phyloP scores from a whole-genome alignment of 2,888 invertebrate genomes.

The Himalopsyche japonica region DNA sequence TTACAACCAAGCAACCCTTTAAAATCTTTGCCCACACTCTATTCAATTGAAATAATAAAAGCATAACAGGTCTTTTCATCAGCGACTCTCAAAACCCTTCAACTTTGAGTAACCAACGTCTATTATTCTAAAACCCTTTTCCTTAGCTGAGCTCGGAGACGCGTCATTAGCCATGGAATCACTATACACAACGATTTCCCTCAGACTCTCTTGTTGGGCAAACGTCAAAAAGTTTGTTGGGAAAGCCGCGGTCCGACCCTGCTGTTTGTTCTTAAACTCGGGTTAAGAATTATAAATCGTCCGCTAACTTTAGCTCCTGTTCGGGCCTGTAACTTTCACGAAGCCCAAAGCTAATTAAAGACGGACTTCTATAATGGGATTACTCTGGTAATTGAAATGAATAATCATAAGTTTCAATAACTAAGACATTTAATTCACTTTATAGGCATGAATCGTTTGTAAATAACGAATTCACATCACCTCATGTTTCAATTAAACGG shows the following conservation, averaged over 20 bases:
- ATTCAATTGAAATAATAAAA: neutral
- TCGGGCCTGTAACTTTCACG: neutral
- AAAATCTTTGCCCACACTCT: neutral
- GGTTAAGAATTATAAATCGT: constrained; percentile 31
- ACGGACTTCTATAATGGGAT: neutral
- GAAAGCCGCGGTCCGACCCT: neutral
- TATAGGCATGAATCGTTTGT: neutral
- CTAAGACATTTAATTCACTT: neutral
- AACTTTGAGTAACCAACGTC: neutral
- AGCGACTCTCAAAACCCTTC: neutral
- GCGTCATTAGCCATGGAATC: neutral
- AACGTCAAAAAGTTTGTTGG: constrained; percentile 1
- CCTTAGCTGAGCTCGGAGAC: neutral
- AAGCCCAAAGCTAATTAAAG: neutral
- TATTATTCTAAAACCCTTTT: neutral
- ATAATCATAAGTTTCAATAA: too few relatives aligned
- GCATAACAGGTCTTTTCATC: neutral
- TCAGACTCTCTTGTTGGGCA: neutral
- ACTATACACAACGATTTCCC: neutral
- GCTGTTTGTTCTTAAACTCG: constrained; percentile 29
- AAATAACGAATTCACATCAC: neutral
- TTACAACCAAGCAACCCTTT: neutral
- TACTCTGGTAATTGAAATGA: neutral
- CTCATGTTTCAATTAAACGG: too few relatives aligned
- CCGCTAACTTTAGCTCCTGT: constrained; percentile 9